Conservation (phyloP, 2,113 vertebrate species). For the Setophaga petechia region DNA sequence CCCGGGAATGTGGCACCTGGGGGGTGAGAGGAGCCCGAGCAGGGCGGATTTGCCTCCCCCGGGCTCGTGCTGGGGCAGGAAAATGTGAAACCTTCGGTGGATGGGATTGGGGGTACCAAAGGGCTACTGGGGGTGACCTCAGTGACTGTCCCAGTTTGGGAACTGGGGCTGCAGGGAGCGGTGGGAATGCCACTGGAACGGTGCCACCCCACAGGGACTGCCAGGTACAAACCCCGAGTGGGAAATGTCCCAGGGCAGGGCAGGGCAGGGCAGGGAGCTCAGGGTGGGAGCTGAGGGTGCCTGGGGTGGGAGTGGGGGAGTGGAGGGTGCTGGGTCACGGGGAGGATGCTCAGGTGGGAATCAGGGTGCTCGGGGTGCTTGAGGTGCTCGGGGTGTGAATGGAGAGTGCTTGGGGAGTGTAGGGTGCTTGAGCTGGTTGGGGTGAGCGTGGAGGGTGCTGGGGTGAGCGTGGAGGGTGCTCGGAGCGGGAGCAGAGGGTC, state of each 20-base stretch:
- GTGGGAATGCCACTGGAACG: not conserved
- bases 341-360: not conserved
- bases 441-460: too few relatives aligned
- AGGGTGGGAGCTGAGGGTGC: too few relatives aligned
- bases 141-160: not conserved
- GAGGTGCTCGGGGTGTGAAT: too few relatives aligned
- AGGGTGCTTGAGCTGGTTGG: too few relatives aligned
- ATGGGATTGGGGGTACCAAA: not conserved
- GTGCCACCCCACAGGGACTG: not conserved
- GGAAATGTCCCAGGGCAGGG: not conserved
- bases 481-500: fast-evolving
- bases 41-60: too few relatives aligned
- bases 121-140: not conserved
- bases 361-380: not conserved
- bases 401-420: fast-evolving
- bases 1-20: too few relatives aligned
- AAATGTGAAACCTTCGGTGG: not conserved
- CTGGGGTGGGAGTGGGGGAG: not conserved
- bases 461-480: not conserved
- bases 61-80: too few relatives aligned
- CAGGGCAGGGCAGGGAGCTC: not conserved
- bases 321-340: too few relatives aligned
- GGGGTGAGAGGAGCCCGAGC: too few relatives aligned
- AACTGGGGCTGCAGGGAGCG: not conserved
- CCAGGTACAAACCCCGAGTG: fast-evolving